Percentiles rank a stretch among this genome's conserved stretches.
These are phyloP conservation scores for Remorina albescens DNA, from an alignment of 2,797 vertebrate species.

Conservation along the genomic window DNA sequence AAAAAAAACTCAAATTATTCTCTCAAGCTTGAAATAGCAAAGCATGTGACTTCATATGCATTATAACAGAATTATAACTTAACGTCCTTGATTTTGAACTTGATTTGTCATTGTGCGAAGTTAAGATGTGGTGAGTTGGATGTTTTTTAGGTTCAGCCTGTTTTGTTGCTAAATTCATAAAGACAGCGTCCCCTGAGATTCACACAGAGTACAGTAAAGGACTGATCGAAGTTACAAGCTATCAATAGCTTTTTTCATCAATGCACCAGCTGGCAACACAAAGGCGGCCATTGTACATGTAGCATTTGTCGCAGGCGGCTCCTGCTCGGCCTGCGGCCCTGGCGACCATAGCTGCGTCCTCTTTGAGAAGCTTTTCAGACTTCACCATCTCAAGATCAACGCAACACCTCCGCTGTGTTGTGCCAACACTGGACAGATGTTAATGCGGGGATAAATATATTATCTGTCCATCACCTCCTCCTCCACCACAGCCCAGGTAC, in stretches of 20 bases:
- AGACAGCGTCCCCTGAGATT: conserved; percentile 6
- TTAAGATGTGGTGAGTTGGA: not conserved
- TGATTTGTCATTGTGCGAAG: conserved; percentile 3
- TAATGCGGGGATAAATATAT: conserved; percentile 18
- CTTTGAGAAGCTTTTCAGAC: not conserved
- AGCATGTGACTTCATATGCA: conserved; percentile 55
- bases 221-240: conserved; percentile 27
- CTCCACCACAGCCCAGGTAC: not conserved
- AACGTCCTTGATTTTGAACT: conserved; percentile 10
- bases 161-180: not conserved
- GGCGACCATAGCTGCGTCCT: no score
- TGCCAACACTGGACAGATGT: conserved; percentile 41
- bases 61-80: conserved; percentile 31
- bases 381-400: not conserved
- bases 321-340: conserved; percentile 24
- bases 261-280: conserved; percentile 63
- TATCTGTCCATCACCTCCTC: conserved; percentile 18
- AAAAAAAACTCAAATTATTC: conserved; percentile 17
- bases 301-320: conserved; percentile 50
- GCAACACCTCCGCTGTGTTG: conserved; percentile 3
- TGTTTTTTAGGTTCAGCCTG: not conserved
- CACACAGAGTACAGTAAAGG: conserved; percentile 15
- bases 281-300: conserved; percentile 51
- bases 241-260: conserved; percentile 51
- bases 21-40: conserved; percentile 44